Percentiles rank a stretch among this genome's conserved stretches.
Evolutionary conservation across 1,140 invertebrate species (phyloP).

Genomic region (Homalodisca vitripennis): DNA sequence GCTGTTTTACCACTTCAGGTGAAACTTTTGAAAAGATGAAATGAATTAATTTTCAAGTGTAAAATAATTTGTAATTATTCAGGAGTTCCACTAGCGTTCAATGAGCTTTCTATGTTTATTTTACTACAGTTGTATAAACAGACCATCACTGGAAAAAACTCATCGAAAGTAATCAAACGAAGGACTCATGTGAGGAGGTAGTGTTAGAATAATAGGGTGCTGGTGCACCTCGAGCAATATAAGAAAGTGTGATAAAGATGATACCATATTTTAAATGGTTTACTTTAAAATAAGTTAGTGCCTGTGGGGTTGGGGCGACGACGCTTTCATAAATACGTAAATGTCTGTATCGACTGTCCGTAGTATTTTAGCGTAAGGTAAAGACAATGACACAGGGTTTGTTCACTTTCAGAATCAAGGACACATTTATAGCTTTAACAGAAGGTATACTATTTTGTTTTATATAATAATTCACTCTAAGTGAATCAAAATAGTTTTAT

Average conservation of each 20-base stretch:
- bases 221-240: conserved; percentile 1
- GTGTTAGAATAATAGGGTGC: not conserved
- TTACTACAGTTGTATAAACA: no score
- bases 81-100: no score
- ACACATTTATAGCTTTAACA: conserved; percentile 16
- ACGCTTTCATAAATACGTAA: not conserved
- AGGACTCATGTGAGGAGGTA: no score
- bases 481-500: conserved; percentile 23
- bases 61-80: no score
- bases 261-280: not conserved
- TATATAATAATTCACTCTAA: conserved; percentile 2
- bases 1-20: no score
- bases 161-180: no score
- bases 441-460: conserved; percentile 8
- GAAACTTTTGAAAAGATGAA: no score
- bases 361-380: not conserved
- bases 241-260: not conserved
- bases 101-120: no score
- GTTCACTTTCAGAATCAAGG: not conserved
- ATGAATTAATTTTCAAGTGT: no score
- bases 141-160: no score
- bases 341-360: conserved; percentile 1
- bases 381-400: conserved; percentile 7
- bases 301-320: not conserved
- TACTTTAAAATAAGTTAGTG: conserved; percentile 3